Conservation (phyloP, 1,140 invertebrate genomes). For the Lepidotrigona ventralis region DNA sequence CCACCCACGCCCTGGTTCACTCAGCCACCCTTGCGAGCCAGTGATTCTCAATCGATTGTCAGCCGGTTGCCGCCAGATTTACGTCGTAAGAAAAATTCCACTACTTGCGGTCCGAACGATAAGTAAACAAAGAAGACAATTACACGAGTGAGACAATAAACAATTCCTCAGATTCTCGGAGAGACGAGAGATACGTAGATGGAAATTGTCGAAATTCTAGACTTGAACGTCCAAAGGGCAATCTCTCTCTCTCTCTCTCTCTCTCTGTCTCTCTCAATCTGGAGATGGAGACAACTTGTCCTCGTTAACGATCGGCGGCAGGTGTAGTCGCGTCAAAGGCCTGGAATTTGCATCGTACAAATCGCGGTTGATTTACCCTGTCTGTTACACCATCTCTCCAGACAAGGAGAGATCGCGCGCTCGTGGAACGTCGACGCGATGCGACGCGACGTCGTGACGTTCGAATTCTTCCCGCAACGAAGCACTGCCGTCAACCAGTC, state of each 20-base stretch:
- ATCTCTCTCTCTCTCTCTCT: no score
- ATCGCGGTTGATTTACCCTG: slow-evolving; percentile 48
- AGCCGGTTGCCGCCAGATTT: no score
- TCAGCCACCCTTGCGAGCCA: slow-evolving; percentile 73
- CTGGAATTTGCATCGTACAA: slow-evolving; percentile 34
- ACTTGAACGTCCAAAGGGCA: no score
- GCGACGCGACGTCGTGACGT: slow-evolving; percentile 11
- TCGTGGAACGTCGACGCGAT: neutral
- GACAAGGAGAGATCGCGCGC: neutral
- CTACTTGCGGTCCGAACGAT: no score
- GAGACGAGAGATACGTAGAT: no score
- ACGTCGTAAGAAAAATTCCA: no score
- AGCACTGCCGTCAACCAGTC: slow-evolving; percentile 6
- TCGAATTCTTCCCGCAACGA: slow-evolving; percentile 48
- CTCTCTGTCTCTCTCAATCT: no score
- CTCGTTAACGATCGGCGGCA: neutral
- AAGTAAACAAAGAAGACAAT: no score
- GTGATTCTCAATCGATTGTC: slow-evolving; percentile 68
- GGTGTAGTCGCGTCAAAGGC: neutral
- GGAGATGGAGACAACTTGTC: neutral
- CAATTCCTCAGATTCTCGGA: no score
- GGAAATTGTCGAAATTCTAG: no score
- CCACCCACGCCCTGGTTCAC: slow-evolving; percentile 77
- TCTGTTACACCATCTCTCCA: neutral
- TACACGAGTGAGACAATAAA: no score